A percentile compares a stretch with the other conserved stretches of the same genome.
These are phyloP conservation scores for Acanthochromis polyacanthus DNA, from an alignment of 2,113 vertebrate species.

Conservation along the genomic window DNA sequence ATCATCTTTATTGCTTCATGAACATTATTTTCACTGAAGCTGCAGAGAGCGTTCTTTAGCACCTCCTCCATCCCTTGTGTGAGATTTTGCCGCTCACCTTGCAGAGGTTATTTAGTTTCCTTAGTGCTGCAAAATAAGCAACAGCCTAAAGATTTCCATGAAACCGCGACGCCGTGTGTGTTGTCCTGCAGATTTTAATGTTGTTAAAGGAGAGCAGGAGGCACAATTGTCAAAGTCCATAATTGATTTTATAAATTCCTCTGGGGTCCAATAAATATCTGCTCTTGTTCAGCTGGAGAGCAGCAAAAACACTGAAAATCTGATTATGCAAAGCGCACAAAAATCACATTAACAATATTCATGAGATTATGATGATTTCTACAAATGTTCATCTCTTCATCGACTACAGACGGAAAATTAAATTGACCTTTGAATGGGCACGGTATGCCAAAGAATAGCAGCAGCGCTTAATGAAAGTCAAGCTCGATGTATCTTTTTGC, in stretches of 20 bases:
- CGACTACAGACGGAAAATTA: conserved; percentile 41
- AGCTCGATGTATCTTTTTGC: conserved; percentile 31
- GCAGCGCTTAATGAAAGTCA: conserved; percentile 32
- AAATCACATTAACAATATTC: conserved; percentile 62
- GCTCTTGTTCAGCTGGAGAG: conserved; percentile 4
- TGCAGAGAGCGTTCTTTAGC: conserved; percentile 31
- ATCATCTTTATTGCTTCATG: conserved; percentile 62
- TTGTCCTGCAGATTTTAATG: conserved; percentile 17
- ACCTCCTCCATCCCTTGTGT: not conserved
- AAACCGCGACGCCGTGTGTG: conserved; percentile 27
- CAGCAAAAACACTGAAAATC: not conserved
- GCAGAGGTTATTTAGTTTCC: conserved; percentile 37
- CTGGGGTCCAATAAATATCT: conserved; percentile 31
- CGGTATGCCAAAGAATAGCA: conserved; percentile 11
- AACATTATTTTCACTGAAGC: conserved; percentile 54
- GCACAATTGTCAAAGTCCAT: conserved; percentile 21
- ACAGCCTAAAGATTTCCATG: conserved; percentile 38
- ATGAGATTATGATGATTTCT: conserved; percentile 57
- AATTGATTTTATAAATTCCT: conserved; percentile 39
- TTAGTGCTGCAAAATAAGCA: conserved; percentile 42
- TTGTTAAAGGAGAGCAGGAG: not conserved
- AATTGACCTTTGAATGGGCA: conserved; percentile 62
- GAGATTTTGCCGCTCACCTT: conserved; percentile 19
- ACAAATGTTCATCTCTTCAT: conserved; percentile 46
- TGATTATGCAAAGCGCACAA: conserved; percentile 53